Base-by-base conservation (phyloP, 1,140 invertebrate genomes). In the Rhyacophila brunnea region DNA sequence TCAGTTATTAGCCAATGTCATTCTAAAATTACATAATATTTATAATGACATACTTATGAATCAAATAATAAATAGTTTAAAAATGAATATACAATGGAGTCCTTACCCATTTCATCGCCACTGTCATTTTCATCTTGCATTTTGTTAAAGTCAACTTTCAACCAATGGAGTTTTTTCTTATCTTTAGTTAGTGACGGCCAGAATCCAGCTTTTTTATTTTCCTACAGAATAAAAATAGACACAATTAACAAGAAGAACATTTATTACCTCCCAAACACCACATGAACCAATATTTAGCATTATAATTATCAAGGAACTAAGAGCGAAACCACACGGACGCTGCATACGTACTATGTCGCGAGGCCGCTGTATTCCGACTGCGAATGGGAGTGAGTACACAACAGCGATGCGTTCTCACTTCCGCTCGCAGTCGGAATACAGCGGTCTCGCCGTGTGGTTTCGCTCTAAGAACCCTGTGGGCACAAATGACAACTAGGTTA, bases 81-180 rank as follows among this genome's bases (percentile, higher is more conserved):
- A n/a, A n/a, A n/a, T n/a, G n/a, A n/a, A n/a, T n/a, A n/a, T n/a
- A n/a, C n/a, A n/a, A n/a, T 9, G 23, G 23, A 9, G 3, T 28
- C 4, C 40, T 45, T 18, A 57, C 45, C 14, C 18, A 10, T 13
- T 48, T 76, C 74, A 58, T 75, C 70, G 6, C 58, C 70, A 58
- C 71, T 73, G 19, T 77, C 74, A 46, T 76, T 92, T 76, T 98
- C 95, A 81, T 98, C 95, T 72, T 90, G 90, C 95, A 95, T 98
- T 76, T 95, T 94, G 67, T 93, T 90, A 72, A 98, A 99, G 73
- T 99, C 96, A 63, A 94, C 90, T 78, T 96, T 97, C 50, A 99
- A 81, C 94, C 95, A 99, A 72, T 97, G 95, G 65, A 88, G 86
- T 77, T 96, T 97, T 70, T 87, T 87, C 66, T 89, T 90, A 64